Percentiles rank a stretch among this genome's conserved stretches.
Evolutionary conservation across 2,888 invertebrate genomes (phyloP).

Genomic region (Ecdyonurus torrentis): DNA sequence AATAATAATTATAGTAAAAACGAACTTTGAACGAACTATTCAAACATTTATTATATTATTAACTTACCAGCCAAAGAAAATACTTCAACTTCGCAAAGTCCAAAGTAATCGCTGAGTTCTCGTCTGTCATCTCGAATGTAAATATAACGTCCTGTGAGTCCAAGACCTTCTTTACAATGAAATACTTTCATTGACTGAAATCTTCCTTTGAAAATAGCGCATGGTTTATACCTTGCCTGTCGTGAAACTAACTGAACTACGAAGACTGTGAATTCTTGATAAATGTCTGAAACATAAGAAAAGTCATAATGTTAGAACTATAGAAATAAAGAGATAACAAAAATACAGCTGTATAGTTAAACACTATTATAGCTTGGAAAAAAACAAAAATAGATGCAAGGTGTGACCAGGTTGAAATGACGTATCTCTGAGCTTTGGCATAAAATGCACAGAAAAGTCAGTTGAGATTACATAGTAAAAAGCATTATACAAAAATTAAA

Average conservation of each 20-base stretch:
- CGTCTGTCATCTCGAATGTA: conserved; percentile 21
- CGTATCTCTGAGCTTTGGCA: no score
- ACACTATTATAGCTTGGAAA: no score
- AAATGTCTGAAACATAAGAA: conserved; percentile 12
- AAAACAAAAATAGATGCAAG: no score
- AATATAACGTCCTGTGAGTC: conserved; percentile 20
- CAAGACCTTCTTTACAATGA: conserved; percentile 19
- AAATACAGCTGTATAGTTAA: no score
- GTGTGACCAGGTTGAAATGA: no score
- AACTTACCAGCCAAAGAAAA: conserved; percentile 20
- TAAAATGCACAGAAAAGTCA: no score
- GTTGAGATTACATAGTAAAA: no score
- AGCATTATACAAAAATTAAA: no score
- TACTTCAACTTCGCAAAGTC: conserved; percentile 22
- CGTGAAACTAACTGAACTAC: conserved; percentile 17
- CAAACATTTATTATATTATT: background rate
- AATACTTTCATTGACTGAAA: conserved; percentile 16
- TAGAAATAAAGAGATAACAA: background rate
- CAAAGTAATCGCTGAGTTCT: conserved; percentile 19
- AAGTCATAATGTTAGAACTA: conserved; percentile 1
- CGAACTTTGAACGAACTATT: conserved; percentile 2
- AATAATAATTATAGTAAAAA: no score
- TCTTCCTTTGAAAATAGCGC: conserved; percentile 19
- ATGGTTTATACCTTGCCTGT: conserved; percentile 19
- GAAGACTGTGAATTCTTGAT: conserved; percentile 18